Evolutionary conservation across 2,113 vertebrate genomes (phyloP), one percentile per base, ranked within the genome.

Genomic region (Bucco capensis): DNA sequence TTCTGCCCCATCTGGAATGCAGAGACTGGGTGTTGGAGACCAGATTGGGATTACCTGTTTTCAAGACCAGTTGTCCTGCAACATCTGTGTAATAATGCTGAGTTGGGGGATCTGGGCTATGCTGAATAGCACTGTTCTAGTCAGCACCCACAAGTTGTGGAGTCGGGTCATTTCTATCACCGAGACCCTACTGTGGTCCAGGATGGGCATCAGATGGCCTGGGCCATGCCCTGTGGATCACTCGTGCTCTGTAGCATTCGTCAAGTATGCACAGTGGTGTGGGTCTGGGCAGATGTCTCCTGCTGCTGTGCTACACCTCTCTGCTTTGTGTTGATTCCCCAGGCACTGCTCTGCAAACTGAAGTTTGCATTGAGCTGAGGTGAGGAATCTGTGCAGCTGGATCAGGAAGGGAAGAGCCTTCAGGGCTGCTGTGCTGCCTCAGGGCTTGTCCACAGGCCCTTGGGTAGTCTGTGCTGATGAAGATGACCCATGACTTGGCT

Each of bases 281-380:
- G 70, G 44, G 10, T 56, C 44, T 51, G 47, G 16, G 61, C 49
- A 51, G 58, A 27, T 49, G 9, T 56, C 47, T 53, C 27, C 23
- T 76, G 60, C 25, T 4, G 11, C 46, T 65, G 1, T 10, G 40
- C 37, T 82, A 44, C 14, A 31, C 37, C 10, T 56, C 23, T 75
- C 54, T 80, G 37, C 78, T 61, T 14, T 1, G 0, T 3, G 14
- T 40, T n/a, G 18, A 8, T 69, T 75, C 44, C 2, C 0, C 51
- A 31, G 53, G 10, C 15, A 8, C 33, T 46, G 75, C 51, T 54
- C 46, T 70, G 51, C 31, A 22, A 35, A 8, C 47, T 24, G 74
- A 19, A 50, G 37, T 61, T 50, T 66, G 31, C 42, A 12, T 25
- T 25, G 53, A 67, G 66, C 23, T 64, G 2, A 38, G 56, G 6